Base-by-base conservation (phyloP, 2,888 invertebrate species). In the Idaea aversata region DNA sequence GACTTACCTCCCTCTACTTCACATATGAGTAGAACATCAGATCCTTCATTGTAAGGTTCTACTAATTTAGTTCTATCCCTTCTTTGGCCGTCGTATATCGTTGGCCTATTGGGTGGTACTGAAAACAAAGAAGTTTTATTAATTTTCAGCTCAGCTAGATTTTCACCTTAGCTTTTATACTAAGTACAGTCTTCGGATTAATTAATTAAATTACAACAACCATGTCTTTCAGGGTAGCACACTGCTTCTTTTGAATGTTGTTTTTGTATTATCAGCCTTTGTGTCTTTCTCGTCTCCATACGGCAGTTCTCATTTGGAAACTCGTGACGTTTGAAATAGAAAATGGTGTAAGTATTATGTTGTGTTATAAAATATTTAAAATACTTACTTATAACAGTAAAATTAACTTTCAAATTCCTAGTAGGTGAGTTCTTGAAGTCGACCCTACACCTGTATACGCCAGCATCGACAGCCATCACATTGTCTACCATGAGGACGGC, bases 351-450 rank as follows among this genome's bases (percentile, higher is more conserved):
- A 25, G 25, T 25, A 25, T 25, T 61, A 57, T 61, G 35, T 61
- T 61, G 36, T 35, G 36, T 5, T 47, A 38, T 15, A 34, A n/a
- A 61, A 6, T 59, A 6, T 61, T 25, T 59, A 57, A 64, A 59
- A 65, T 75, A 95, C 97, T 97, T 93, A 98, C 98, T 96, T 90
- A 98, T 97, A 80, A 98, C 96, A 80, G 97, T 97, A 83, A 98
- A 95, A 92, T 97, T 97, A 89, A 98, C 97, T 94, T 96, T 96
- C 79, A 97, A 95, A 88, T 98, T 97, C 76, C 97, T 95, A 35
- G 98, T 98, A 3, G 97, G 97, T 16, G 97, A 97, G 84, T 97
- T 96, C 85, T 96, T 97, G 93, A 98, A 98, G 93, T 98, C 98
- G 60, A 98, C 97, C 71, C 98, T 94, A 88, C 98, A 98, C 73